phyloP scores from a whole-genome alignment of 2,888 invertebrate species.

The Calliopum simillimum region DNA sequence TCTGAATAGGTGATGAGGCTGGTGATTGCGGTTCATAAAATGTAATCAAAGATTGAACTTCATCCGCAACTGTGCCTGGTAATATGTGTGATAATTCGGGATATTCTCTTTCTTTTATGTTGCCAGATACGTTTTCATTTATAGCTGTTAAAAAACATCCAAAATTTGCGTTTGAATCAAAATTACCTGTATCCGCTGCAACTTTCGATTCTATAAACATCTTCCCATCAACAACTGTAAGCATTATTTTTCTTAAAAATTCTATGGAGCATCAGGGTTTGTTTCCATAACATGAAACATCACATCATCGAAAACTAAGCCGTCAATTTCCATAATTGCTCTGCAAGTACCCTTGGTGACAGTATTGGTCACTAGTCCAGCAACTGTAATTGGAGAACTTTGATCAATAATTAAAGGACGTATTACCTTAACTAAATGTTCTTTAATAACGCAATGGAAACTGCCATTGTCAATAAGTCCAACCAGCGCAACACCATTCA shows the following conservation, averaged over 20 bases:
- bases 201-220: not conserved
- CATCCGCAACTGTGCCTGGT: not conserved
- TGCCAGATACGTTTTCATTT: not conserved
- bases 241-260: not conserved
- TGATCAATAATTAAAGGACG: slow-evolving; percentile 8
- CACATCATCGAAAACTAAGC: not conserved
- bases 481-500: slow-evolving; percentile 13
- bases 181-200: not conserved
- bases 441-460: slow-evolving; percentile 25
- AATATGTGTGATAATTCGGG: not conserved
- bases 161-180: not conserved
- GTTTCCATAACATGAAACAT: slow-evolving; percentile 2
- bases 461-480: slow-evolving; percentile 42
- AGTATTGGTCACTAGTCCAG: too few species aligned
- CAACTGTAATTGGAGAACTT: too few species aligned
- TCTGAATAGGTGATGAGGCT: slow-evolving; percentile 19
- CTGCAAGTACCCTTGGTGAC: too few species aligned
- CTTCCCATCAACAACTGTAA: not conserved
- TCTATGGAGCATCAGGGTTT: slow-evolving; percentile 22
- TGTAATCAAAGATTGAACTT: not conserved
- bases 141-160: not conserved
- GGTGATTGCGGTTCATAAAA: not conserved
- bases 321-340: too few species aligned
- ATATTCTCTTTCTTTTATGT: not conserved
- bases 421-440: slow-evolving; percentile 26